A percentile compares a stretch with the other conserved stretches of the same genome.
phyloP scores from a whole-genome alignment of 2,113 vertebrate genomes.

The Crotalus viridis region DNA sequence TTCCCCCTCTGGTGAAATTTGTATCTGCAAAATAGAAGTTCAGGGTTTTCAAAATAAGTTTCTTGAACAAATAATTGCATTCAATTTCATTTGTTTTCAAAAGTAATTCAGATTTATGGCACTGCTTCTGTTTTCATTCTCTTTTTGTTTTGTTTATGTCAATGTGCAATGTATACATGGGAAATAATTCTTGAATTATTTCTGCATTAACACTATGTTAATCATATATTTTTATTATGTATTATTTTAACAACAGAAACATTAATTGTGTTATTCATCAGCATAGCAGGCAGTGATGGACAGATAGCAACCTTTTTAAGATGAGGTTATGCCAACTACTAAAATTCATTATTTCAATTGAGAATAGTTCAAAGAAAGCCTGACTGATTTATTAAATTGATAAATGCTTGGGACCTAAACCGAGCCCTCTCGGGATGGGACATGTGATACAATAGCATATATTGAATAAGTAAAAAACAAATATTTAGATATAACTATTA shows the following conservation, averaged over 20 bases:
- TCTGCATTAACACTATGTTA: conserved; percentile 73
- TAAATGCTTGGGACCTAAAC: conserved; percentile 15
- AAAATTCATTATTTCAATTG: conserved; percentile 57
- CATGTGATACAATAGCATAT: background rate
- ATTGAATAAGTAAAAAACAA: background rate
- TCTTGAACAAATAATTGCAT: background rate
- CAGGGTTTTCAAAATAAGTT: background rate
- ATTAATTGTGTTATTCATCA: conserved; percentile 76
- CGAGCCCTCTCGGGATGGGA: background rate
- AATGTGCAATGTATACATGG: conserved; percentile 28
- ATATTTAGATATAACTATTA: background rate
- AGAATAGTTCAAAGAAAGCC: background rate
- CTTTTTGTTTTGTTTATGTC: conserved; percentile 61
- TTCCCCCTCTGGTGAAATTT: background rate
- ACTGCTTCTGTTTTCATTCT: conserved; percentile 41
- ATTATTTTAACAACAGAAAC: conserved; percentile 75
- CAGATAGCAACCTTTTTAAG: conserved; percentile 65
- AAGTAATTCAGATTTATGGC: conserved; percentile 37
- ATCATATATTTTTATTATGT: conserved; percentile 71
- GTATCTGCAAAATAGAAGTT: background rate
- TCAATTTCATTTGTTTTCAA: background rate
- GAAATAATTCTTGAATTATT: conserved; percentile 70
- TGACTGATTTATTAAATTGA: conserved; percentile 29
- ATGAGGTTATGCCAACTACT: conserved; percentile 62
- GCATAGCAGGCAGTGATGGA: conserved; percentile 63